Percentiles rank a stretch among this genome's conserved stretches.
Conservation (phyloP, 2,888 invertebrate species). For the Tetranychus piercei region DNA sequence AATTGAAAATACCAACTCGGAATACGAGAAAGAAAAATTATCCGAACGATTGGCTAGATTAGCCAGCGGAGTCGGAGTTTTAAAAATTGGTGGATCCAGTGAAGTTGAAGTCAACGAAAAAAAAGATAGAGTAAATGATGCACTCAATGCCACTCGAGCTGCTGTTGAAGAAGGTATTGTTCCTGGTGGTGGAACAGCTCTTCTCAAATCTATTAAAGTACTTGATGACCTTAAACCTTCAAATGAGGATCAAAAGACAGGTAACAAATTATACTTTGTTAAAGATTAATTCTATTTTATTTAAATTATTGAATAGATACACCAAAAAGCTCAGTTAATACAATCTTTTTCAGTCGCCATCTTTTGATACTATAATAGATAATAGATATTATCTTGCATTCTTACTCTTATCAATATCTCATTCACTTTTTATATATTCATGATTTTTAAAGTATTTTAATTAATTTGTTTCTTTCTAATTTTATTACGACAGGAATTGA, state of each 20-base stretch:
- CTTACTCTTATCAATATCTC: too few species aligned
- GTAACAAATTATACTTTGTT: constrained; percentile 29
- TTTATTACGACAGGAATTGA: constrained; percentile 45
- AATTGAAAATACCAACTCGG: constrained; percentile 67
- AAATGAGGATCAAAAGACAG: constrained; percentile 60
- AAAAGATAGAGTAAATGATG: constrained; percentile 86
- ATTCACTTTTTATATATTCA: too few species aligned
- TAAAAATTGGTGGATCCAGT: constrained; percentile 64
- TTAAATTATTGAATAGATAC: too few species aligned
- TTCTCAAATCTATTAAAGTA: constrained; percentile 58
- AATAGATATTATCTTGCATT: constrained; percentile 3
- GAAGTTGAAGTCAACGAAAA: constrained; percentile 86
- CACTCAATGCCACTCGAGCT: constrained; percentile 78
- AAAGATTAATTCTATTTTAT: too few species aligned
- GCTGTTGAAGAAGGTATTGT: constrained; percentile 94
- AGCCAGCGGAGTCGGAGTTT: constrained; percentile 52
- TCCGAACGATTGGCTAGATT: constrained; percentile 77
- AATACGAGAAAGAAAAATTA: constrained; percentile 87
- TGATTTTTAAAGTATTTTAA: constrained; percentile 4
- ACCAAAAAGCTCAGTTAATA: too few species aligned
- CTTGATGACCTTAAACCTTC: constrained; percentile 46
- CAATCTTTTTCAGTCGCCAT: constrained; percentile 18
- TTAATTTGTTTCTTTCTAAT: background rate
- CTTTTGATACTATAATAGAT: too few species aligned
- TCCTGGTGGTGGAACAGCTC: constrained; percentile 81